Percentiles rank a stretch among this genome's conserved stretches.
Conservation (phyloP, 2,113 vertebrate genomes). For the Calyptommatus sinebrachiatus region DNA sequence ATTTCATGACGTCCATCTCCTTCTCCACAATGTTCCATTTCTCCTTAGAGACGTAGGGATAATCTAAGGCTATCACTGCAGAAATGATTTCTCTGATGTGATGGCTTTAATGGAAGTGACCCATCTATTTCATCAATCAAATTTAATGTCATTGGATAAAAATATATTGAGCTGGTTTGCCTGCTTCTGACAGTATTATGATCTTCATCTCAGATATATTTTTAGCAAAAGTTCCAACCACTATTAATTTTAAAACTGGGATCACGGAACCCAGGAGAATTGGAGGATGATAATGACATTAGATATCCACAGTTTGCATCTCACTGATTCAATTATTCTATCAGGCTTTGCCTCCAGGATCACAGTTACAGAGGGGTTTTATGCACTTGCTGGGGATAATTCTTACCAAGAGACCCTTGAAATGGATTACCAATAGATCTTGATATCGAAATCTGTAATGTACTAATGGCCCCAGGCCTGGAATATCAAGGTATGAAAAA, state of each 20-base stretch:
- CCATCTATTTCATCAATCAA: slow-evolving; percentile 15
- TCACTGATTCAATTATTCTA: neutral
- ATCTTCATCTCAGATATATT: slow-evolving; percentile 8
- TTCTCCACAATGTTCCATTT: neutral
- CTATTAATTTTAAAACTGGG: neutral
- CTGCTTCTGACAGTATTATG: neutral
- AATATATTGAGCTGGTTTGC: slow-evolving; percentile 1
- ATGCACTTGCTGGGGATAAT: no score
- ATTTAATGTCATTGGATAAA: slow-evolving; percentile 1
- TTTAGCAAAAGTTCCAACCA: slow-evolving; percentile 13
- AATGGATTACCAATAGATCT: no score
- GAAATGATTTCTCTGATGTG: slow-evolving; percentile 16
- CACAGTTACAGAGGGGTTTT: no score
- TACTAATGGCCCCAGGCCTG: no score
- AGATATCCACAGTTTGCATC: neutral
- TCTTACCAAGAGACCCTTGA: no score
- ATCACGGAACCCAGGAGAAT: neutral
- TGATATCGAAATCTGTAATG: no score
- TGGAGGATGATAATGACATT: neutral
- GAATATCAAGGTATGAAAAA: neutral
- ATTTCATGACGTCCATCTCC: slow-evolving; percentile 9
- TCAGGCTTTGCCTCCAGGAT: neutral
- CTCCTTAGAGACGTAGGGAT: neutral
- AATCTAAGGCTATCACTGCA: neutral
- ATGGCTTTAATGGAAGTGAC: slow-evolving; percentile 30